Conservation (phyloP, 1,140 invertebrate species). For the Bombus vancouverensis region DNA sequence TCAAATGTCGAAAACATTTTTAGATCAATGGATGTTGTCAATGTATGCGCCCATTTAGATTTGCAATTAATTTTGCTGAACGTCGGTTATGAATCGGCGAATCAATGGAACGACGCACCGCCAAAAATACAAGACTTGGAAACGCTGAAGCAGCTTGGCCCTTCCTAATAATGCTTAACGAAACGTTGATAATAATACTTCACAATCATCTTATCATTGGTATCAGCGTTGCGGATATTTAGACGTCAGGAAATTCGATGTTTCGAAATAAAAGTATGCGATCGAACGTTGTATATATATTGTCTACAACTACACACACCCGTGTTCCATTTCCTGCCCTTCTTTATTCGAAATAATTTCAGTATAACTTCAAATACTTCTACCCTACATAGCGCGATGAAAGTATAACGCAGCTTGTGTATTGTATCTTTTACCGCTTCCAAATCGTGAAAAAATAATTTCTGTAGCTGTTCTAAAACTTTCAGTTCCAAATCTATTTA, state of each 20-base stretch:
- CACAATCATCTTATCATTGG: conserved; percentile 64
- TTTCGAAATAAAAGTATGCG: conserved; percentile 69
- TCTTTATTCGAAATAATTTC: not conserved
- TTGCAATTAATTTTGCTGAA: conserved; percentile 43
- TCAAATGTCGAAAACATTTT: conserved; percentile 62
- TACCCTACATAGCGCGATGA: not conserved
- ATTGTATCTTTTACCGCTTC: not conserved
- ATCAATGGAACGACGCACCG: conserved; percentile 10
- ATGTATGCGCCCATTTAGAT: conserved; percentile 63
- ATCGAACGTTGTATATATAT: conserved; percentile 55
- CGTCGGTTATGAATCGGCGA: conserved; percentile 27
- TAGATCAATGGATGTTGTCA: conserved; percentile 68
- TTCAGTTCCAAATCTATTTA: not conserved
- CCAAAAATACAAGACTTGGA: conserved; percentile 31
- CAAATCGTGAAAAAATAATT: not conserved
- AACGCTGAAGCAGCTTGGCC: conserved; percentile 41
- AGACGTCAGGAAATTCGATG: conserved; percentile 62
- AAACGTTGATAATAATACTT: conserved; percentile 65
- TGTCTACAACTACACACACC: conserved; percentile 15
- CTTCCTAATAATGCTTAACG: conserved; percentile 62
- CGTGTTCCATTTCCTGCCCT: too few species aligned
- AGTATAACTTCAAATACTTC: not conserved
- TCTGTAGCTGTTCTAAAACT: not conserved
- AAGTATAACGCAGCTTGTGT: not conserved
- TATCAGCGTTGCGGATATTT: conserved; percentile 60